These are phyloP conservation scores for Micrastur ruficollis DNA, from an alignment of 2,797 vertebrate species.

Conservation along the genomic window DNA sequence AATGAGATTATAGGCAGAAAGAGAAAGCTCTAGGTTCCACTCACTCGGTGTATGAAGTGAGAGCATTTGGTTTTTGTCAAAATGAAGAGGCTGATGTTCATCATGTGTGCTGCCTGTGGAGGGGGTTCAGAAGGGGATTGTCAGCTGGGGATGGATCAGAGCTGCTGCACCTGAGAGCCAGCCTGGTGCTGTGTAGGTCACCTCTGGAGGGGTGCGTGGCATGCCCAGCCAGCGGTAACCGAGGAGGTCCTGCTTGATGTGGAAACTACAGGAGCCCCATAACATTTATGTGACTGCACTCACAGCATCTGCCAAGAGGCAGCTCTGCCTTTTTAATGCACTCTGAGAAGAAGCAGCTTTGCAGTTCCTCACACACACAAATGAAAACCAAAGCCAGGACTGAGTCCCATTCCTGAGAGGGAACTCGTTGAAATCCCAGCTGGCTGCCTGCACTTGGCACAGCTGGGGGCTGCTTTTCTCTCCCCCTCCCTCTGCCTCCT, in stretches of 20 bases:
- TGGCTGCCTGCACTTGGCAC: neutral
- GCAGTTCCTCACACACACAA: neutral
- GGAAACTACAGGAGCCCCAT: neutral
- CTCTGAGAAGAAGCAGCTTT: neutral
- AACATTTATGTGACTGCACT: neutral
- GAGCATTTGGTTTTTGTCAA: neutral
- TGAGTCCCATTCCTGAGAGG: neutral
- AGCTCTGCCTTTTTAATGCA: neutral
- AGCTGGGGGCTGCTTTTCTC: neutral
- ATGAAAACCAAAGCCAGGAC: neutral
- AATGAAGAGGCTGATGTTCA: neutral
- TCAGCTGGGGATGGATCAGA: neutral
- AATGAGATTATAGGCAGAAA: neutral
- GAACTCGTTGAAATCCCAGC: neutral
- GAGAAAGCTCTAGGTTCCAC: neutral
- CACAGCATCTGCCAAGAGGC: neutral
- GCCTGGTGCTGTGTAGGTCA: neutral
- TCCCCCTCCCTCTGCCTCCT: neutral
- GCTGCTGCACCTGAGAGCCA: neutral
- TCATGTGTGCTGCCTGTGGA: neutral
- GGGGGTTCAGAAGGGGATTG: neutral
- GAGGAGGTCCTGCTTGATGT: neutral
- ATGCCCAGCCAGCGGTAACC: neutral
- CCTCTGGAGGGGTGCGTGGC: accelerated
- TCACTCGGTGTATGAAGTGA: accelerated